phyloP scores from a whole-genome alignment of 1,140 invertebrate genomes.

The Oedothorax gibbosus region DNA sequence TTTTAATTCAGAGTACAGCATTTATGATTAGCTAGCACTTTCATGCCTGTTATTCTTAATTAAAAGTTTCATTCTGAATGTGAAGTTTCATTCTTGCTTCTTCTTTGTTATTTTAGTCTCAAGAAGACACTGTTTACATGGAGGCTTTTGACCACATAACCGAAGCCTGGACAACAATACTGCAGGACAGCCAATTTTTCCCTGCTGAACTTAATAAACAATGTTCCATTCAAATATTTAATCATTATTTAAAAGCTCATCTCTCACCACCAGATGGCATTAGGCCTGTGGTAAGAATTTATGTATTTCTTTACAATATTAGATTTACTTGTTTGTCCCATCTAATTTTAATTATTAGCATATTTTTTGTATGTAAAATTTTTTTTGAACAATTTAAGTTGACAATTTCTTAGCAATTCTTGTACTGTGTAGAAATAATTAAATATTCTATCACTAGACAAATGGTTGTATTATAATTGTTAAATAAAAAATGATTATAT shows the following conservation, averaged over 20 bases:
- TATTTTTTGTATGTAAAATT: neutral
- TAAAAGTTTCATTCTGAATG: too few relatives aligned
- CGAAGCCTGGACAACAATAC: slow-evolving; percentile 81
- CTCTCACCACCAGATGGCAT: slow-evolving; percentile 84
- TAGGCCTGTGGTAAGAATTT: slow-evolving; percentile 71
- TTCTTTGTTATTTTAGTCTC: slow-evolving; percentile 51
- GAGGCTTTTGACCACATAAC: slow-evolving; percentile 85
- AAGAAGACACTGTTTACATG: slow-evolving; percentile 78
- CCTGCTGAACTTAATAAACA: slow-evolving; percentile 71
- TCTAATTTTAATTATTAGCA: neutral
- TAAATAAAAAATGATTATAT: too few relatives aligned
- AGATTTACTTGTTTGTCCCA: neutral
- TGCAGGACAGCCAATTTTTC: slow-evolving; percentile 73
- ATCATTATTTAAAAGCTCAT: slow-evolving; percentile 84
- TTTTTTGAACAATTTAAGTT: neutral
- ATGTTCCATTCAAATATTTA: slow-evolving; percentile 75
- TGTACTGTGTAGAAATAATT: neutral
- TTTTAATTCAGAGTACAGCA: too few relatives aligned
- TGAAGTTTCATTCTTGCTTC: neutral
- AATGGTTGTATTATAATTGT: too few relatives aligned
- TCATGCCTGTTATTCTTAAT: too few relatives aligned
- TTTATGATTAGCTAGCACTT: too few relatives aligned
- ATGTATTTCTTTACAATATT: neutral
- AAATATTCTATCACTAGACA: too few relatives aligned
- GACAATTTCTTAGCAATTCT: neutral